Evolutionary conservation across 2,888 invertebrate genomes (phyloP), one percentile per base, ranked within the genome.

Genomic region (Drosophila formosana): DNA sequence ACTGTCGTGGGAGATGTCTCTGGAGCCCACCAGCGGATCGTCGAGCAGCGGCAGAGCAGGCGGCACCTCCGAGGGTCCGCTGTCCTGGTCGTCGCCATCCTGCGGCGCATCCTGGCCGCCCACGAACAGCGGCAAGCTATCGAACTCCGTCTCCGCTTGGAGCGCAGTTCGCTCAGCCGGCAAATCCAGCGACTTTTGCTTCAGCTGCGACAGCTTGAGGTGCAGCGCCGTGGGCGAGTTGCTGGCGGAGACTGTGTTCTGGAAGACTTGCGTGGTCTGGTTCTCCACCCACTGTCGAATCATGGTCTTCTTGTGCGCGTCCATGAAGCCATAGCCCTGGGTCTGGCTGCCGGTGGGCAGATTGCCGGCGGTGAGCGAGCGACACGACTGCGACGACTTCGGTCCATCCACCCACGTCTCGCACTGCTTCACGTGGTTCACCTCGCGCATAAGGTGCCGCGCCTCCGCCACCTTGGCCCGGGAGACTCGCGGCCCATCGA

Each of bases 381-480:
- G 88, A 26, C 90, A 89, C 11, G 91, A 91, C 26, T 90, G 92
- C 82, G 96, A 96, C 94, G 96, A 96, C 94, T 97, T 96, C 1
- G 98, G 98, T 0, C 98, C 98, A 91, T 98, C 98, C 60, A 98
- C 96, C 98, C 98, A 98, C 3, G 97, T 97, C 93, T 98, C 98
- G 47, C 96, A 94, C 92, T 97, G 96, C 88, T 96, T 96, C 3
- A 94, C 94, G 90, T 96, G 94, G 84, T 94, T 95, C 1, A 96
- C 94, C 92, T 96, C 96, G 86, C 96, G 96, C 89, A 96, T 94
- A 76, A 96, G 94, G 90, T 96, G 96, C 50, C 97, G 93, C 0
- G 96, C 97, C 92, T 96, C 96, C 2, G 96, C 96, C 56, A 96
- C 95, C 92, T 96, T 96, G 18, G 95, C 96, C 89, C 96, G 95